A percentile compares a stretch with the other conserved stretches of the same genome.
These are phyloP conservation scores for Pelodytes ibericus DNA, from an alignment of 2,797 vertebrate species.

Conservation along the genomic window DNA sequence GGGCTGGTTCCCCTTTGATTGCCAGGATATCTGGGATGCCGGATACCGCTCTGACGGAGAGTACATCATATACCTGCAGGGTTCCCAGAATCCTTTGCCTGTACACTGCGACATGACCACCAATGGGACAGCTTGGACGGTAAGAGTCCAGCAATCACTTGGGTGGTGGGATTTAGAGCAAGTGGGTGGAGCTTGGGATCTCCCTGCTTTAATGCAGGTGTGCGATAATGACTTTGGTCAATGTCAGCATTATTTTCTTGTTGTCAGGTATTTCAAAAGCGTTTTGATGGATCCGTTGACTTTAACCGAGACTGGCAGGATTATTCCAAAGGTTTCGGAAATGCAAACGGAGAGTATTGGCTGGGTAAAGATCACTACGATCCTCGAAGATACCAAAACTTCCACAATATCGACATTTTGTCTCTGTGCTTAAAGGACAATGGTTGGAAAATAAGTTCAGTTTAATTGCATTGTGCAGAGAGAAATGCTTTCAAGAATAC, in stretches of 20 bases:
- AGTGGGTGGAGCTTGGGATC: background rate
- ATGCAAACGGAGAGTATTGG: conserved; percentile 43
- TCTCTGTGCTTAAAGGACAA: no score
- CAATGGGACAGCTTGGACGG: conserved; percentile 33
- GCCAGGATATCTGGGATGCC: conserved; percentile 34
- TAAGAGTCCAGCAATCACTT: conserved; percentile 8
- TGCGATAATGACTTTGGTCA: background rate
- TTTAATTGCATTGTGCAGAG: no score
- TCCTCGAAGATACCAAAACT: background rate
- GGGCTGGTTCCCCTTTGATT: conserved; percentile 17
- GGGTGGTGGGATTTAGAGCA: background rate
- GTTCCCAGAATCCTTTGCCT: conserved; percentile 29
- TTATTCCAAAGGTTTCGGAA: conserved; percentile 34
- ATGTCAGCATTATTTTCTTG: background rate
- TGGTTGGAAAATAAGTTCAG: no score
- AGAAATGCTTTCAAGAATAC: no score
- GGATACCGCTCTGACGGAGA: background rate
- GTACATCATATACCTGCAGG: conserved; percentile 32
- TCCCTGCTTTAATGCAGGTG: no score
- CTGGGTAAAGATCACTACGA: conserved; percentile 27
- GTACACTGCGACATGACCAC: conserved; percentile 44
- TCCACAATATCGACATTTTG: no score
- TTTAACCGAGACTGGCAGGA: conserved; percentile 28
- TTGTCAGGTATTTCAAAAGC: conserved; percentile 42
- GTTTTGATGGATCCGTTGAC: conserved; percentile 18